These are phyloP conservation scores for Morinoia aosen DNA, from an alignment of 2,888 invertebrate genomes.

Conservation along the genomic window DNA sequence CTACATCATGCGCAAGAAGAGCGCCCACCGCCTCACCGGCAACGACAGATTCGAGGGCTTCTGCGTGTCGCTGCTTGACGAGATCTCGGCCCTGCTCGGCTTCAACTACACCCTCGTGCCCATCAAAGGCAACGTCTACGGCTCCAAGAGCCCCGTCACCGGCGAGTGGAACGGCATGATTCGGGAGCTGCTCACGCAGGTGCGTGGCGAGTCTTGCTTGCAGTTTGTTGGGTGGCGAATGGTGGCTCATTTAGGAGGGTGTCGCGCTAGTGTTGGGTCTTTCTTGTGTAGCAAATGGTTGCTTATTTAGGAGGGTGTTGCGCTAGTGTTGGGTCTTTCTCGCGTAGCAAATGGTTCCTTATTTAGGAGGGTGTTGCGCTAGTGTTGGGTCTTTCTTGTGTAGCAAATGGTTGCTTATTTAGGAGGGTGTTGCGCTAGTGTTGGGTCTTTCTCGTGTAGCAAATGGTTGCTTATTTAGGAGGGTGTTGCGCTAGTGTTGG, in stretches of 20 bases:
- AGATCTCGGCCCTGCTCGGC: slow-evolving; percentile 72
- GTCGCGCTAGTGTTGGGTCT: background rate
- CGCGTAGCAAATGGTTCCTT: background rate
- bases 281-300: background rate
- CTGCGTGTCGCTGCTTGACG: slow-evolving; percentile 73
- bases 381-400: background rate
- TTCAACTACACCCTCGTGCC: slow-evolving; percentile 73
- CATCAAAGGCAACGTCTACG: slow-evolving; percentile 70
- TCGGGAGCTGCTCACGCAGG: slow-evolving; percentile 68
- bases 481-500: too few relatives aligned
- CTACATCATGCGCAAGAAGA: slow-evolving; percentile 88
- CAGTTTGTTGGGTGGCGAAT: background rate
- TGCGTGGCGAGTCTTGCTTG: slow-evolving; percentile 45
- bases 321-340: background rate
- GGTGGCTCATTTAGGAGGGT: background rate
- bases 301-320: background rate
- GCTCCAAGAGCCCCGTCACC: slow-evolving; percentile 65
- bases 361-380: background rate
- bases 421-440: background rate
- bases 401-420: background rate
- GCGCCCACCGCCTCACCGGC: slow-evolving; percentile 72
- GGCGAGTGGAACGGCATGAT: slow-evolving; percentile 69
- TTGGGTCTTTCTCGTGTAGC: too few relatives aligned
- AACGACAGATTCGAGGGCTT: slow-evolving; percentile 72
- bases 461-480: too few relatives aligned